A percentile compares a stretch with the other conserved stretches of the same genome.
Evolutionary conservation across 2,113 vertebrate genomes (phyloP).

Genomic region (Felis catus): F.catus_Fca126_mat1.0 CM031421.1:100839001-100839500

Average conservation of each 20-base stretch:
- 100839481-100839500: neutral
- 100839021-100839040: too few relatives aligned
- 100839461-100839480: neutral
- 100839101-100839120: neutral
- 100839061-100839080: neutral
- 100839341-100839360: neutral
- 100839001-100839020: too few relatives aligned
- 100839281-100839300: neutral
- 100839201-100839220: neutral
- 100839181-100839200: neutral
- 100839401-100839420: neutral
- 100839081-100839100: neutral
- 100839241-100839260: neutral
- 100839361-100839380: neutral
- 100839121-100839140: neutral
- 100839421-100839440: neutral
- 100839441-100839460: neutral
- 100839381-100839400: neutral
- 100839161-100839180: neutral
- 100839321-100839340: neutral
- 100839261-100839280: neutral
- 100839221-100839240: neutral
- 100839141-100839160: neutral
- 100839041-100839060: neutral
- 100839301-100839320: neutral